A percentile compares a stretch with the other conserved stretches of the same genome.
Evolutionary conservation across 2,888 invertebrate genomes (phyloP).

Genomic region (Aethes cnicana): DNA sequence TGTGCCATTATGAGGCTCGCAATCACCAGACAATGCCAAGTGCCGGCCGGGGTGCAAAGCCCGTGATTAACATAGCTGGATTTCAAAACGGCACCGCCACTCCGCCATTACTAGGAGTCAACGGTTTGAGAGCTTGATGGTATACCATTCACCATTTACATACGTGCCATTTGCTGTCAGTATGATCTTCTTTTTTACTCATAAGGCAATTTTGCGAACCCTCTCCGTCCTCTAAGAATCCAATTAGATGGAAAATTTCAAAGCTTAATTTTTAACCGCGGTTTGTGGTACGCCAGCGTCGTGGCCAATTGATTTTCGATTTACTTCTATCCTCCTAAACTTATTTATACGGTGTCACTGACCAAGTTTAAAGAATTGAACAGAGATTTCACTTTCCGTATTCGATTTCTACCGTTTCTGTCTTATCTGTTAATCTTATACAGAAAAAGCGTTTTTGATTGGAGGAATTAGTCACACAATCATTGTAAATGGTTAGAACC

Average conservation of each 20-base stretch:
- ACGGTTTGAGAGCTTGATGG: conserved; percentile 41
- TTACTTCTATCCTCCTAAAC: background rate
- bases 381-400: conserved; percentile 15
- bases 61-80: conserved; percentile 32
- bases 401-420: conserved; percentile 8
- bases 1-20: conserved; percentile 15
- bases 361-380: conserved; percentile 3
- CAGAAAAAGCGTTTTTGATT: background rate
- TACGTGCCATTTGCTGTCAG: no score
- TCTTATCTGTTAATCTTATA: conserved; percentile 6
- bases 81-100: conserved; percentile 24
- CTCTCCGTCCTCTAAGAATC: no score
- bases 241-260: no score
- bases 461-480: background rate
- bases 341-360: conserved; percentile 3
- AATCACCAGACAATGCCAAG: conserved; percentile 33
- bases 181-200: no score
- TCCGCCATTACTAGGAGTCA: conserved; percentile 36
- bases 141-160: conserved; percentile 35
- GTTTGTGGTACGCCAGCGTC: background rate
- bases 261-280: background rate
- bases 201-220: no score
- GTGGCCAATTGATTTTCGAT: conserved; percentile 5
- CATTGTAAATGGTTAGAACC: no score
- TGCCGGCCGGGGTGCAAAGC: conserved; percentile 4